phyloP scores from a whole-genome alignment of 2,797 vertebrate species.

The Monodelphis domestica region DNA sequence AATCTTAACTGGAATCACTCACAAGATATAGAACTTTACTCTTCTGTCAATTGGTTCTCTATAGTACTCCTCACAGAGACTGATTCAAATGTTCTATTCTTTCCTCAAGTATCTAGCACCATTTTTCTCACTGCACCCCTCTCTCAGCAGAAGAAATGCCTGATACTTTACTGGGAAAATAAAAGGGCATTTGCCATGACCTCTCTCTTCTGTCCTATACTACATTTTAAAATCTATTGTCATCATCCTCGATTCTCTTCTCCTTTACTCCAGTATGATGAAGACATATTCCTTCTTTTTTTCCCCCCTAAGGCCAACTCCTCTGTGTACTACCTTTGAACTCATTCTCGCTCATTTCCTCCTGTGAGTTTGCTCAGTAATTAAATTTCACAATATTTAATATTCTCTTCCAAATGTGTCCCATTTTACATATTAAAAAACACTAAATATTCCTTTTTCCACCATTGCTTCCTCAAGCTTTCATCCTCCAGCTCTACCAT shows the following conservation, averaged over 20 bases:
- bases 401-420: background rate
- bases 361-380: too few relatives aligned
- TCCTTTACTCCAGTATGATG: background rate
- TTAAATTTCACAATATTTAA: too few relatives aligned
- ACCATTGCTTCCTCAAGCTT: background rate
- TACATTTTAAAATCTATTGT: background rate
- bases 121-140: background rate
- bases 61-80: background rate
- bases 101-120: background rate
- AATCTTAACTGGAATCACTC: background rate
- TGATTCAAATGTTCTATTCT: background rate
- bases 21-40: background rate
- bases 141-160: background rate
- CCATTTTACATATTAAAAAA: background rate
- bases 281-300: too few relatives aligned
- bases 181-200: background rate
- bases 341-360: too few relatives aligned
- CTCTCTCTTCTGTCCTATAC: background rate
- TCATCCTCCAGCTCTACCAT: background rate
- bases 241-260: background rate
- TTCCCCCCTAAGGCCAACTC: too few relatives aligned
- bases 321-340: too few relatives aligned
- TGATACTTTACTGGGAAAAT: background rate
- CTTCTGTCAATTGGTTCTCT: background rate
- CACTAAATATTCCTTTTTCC: background rate